phyloP scores from a whole-genome alignment of 2,888 invertebrate species.

The Microlaimidae sp. region DNA sequence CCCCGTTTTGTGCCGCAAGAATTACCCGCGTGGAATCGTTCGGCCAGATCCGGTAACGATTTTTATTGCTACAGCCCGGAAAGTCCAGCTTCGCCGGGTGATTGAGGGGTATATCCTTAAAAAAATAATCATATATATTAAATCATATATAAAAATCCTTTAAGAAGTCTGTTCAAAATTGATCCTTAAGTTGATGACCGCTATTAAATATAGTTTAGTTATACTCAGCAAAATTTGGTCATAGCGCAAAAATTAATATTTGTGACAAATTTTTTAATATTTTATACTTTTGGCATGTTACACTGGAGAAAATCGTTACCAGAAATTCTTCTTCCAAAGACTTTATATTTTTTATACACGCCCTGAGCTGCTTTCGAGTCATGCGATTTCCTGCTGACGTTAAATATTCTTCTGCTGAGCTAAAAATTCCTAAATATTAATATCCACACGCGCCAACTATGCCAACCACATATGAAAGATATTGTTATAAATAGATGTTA shows the following conservation, averaged over 20 bases:
- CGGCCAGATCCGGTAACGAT: conserved; percentile 64
- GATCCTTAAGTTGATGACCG: too few species aligned
- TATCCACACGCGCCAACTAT: too few species aligned
- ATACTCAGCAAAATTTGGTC: background rate
- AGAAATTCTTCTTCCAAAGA: conserved; percentile 69
- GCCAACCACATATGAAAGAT: too few species aligned
- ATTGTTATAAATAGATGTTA: too few species aligned
- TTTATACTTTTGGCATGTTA: too few species aligned
- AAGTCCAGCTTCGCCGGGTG: conserved; percentile 74
- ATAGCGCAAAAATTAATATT: too few species aligned
- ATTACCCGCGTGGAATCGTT: conserved; percentile 44
- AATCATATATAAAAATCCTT: too few species aligned
- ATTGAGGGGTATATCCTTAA: conserved; percentile 63
- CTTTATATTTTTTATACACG: conserved; percentile 41
- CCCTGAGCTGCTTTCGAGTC: conserved; percentile 43
- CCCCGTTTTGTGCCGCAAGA: conserved; percentile 36
- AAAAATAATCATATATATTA: too few species aligned
- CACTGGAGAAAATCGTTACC: conserved; percentile 43
- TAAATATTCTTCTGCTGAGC: conserved; percentile 45
- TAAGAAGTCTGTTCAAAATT: too few species aligned
- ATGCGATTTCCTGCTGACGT: conserved; percentile 45
- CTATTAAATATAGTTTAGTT: too few species aligned
- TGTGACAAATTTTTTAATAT: too few species aligned
- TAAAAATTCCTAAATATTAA: too few species aligned
- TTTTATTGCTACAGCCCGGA: conserved; percentile 69